Conservation (phyloP, 2,888 invertebrate species). For the Tillus elongatus region DNA sequence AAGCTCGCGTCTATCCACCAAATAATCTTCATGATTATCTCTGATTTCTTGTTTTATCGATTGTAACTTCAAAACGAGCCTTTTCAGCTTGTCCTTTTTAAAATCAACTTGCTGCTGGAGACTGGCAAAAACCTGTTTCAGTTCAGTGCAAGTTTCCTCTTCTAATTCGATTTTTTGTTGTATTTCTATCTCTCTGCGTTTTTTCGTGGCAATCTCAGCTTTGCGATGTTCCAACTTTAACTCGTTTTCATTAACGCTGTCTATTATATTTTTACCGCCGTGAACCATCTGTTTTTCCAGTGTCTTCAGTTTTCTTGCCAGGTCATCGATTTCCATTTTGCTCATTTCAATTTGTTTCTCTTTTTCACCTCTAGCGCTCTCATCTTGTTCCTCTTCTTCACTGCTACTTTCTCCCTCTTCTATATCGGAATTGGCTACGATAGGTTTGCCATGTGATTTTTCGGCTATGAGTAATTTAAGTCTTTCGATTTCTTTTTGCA, state of each 20-base stretch:
- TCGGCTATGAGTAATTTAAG: slow-evolving; percentile 37
- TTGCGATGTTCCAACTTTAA: slow-evolving; percentile 76
- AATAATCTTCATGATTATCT: slow-evolving; percentile 80
- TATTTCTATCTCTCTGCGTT: slow-evolving; percentile 80
- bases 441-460: slow-evolving; percentile 31
- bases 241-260: slow-evolving; percentile 92
- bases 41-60: slow-evolving; percentile 66
- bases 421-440: slow-evolving; percentile 6
- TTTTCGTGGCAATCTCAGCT: slow-evolving; percentile 82
- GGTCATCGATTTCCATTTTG: slow-evolving; percentile 59
- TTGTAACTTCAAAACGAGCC: slow-evolving; percentile 76
- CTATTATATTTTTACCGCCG: slow-evolving; percentile 90
- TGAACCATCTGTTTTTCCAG: slow-evolving; percentile 91
- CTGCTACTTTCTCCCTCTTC: slow-evolving; percentile 16
- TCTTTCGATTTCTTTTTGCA: slow-evolving; percentile 87
- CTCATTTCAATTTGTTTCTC: slow-evolving; percentile 43
- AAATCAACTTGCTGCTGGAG: slow-evolving; percentile 95
- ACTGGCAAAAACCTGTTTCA: slow-evolving; percentile 83
- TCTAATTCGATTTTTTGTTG: slow-evolving; percentile 87
- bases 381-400: slow-evolving; percentile 33
- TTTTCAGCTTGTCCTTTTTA: slow-evolving; percentile 87
- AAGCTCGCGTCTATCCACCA: slow-evolving; percentile 82
- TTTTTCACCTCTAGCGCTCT: slow-evolving; percentile 40
- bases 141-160: slow-evolving; percentile 84
- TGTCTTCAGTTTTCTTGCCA: slow-evolving; percentile 69